Percentiles rank a stretch among this genome's conserved stretches.
Conservation (phyloP, 2,113 vertebrate genomes). For the Pseudorhombus dupliciocellatus region DNA sequence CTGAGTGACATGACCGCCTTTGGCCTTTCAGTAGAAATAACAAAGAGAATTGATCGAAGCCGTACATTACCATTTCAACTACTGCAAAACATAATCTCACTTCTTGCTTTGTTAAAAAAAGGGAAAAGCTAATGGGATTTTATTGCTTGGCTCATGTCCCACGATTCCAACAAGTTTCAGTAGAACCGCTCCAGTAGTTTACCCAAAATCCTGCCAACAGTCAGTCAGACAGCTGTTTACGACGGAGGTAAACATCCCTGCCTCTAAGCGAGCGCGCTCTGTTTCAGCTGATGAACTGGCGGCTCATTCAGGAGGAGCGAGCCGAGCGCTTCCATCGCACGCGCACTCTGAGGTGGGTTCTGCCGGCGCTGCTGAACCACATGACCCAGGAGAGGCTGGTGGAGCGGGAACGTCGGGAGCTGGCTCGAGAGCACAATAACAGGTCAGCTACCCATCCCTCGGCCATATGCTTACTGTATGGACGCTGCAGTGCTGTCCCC, state of each 20-base stretch:
- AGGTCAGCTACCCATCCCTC: conserved; percentile 78
- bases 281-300: conserved; percentile 74
- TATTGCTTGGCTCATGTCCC: too few species aligned
- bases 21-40: too few species aligned
- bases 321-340: conserved; percentile 58
- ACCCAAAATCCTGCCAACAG: too few species aligned
- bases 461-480: conserved; percentile 25
- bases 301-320: conserved; percentile 73
- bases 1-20: too few species aligned
- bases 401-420: conserved; percentile 73
- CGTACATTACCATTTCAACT: too few species aligned
- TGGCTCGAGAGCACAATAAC: conserved; percentile 81
- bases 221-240: neutral
- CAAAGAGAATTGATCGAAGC: too few species aligned
- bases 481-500: neutral
- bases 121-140: too few species aligned
- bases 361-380: conserved; percentile 81
- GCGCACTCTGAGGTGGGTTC: conserved; percentile 79
- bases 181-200: too few species aligned
- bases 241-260: neutral
- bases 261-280: neutral
- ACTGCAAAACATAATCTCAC: too few species aligned
- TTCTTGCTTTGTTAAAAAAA: too few species aligned
- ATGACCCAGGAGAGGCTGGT: conserved; percentile 72
- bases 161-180: too few species aligned